Evolutionary conservation across 2,888 invertebrate species (phyloP).

Genomic region (Ellobium chinense): DNA sequence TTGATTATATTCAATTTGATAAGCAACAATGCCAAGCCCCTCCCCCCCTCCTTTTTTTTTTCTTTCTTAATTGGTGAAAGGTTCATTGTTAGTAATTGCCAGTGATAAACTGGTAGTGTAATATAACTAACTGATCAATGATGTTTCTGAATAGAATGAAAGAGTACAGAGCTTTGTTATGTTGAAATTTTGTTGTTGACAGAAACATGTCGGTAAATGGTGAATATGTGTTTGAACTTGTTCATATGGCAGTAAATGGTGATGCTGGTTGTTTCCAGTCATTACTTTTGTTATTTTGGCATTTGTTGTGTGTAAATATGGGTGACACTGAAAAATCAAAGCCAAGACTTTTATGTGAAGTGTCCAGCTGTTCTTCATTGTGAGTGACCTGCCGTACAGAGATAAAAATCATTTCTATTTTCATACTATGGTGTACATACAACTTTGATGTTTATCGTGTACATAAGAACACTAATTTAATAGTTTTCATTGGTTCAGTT

Average conservation of each 20-base stretch:
- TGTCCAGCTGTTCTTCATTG: background rate
- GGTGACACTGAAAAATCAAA: background rate
- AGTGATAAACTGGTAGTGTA: no score
- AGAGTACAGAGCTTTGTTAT: no score
- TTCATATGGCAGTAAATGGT: background rate
- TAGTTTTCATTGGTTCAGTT: constrained; percentile 10
- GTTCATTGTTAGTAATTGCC: no score
- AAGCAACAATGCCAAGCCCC: no score
- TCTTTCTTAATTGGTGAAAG: no score
- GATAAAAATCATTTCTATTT: constrained; percentile 32
- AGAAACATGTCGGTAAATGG: no score
- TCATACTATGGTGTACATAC: constrained; percentile 38
- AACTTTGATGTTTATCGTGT: background rate
- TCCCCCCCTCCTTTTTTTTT: no score
- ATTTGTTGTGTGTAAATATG: constrained; percentile 15
- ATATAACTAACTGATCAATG: no score
- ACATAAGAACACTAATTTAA: constrained; percentile 29
- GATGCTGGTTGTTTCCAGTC: background rate
- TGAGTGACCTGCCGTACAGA: constrained; percentile 19
- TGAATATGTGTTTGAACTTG: no score
- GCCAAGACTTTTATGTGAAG: background rate
- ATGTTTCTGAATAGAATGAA: no score
- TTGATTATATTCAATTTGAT: no score
- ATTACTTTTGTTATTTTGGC: background rate
- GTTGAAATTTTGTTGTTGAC: no score